Percentiles rank a stretch among this genome's conserved stretches.
Conservation (phyloP, 1,140 invertebrate genomes). For the Anastrepha obliqua region DNA sequence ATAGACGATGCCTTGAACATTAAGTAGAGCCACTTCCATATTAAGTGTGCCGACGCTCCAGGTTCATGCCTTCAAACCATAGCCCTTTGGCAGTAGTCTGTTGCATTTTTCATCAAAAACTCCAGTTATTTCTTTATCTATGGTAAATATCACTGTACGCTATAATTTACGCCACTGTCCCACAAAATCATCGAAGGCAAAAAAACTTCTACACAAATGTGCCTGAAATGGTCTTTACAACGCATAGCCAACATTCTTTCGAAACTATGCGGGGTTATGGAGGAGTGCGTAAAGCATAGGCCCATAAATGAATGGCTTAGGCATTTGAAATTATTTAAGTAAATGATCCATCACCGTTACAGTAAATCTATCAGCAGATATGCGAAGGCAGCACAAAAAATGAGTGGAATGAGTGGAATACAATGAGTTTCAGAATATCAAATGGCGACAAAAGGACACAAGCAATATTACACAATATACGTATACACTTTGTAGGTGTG, state of each 20-base stretch:
- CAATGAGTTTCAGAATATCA: background rate
- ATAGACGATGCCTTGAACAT: too few relatives aligned
- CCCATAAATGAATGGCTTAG: background rate
- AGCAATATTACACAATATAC: background rate
- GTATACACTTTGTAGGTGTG: background rate
- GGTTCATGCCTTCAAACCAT: too few relatives aligned
- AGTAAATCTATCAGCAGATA: constrained; percentile 71
- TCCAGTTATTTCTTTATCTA: too few relatives aligned
- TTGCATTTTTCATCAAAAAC: too few relatives aligned
- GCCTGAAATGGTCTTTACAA: too few relatives aligned
- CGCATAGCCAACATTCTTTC: background rate
- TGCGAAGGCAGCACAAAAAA: background rate
- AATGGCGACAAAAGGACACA: background rate
- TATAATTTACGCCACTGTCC: too few relatives aligned
- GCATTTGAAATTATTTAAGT: constrained; percentile 72
- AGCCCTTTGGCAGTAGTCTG: too few relatives aligned
- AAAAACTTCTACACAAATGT: too few relatives aligned
- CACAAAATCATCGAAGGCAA: too few relatives aligned
- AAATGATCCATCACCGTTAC: constrained; percentile 74
- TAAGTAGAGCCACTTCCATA: too few relatives aligned
- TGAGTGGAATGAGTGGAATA: background rate
- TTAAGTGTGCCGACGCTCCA: too few relatives aligned
- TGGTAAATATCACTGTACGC: too few relatives aligned
- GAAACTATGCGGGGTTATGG: background rate
- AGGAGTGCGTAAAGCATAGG: background rate